A percentile compares a stretch with the other conserved stretches of the same genome.
Evolutionary conservation across 2,888 invertebrate genomes (phyloP).

Genomic region (Pyrrhosoma nymphula): DNA sequence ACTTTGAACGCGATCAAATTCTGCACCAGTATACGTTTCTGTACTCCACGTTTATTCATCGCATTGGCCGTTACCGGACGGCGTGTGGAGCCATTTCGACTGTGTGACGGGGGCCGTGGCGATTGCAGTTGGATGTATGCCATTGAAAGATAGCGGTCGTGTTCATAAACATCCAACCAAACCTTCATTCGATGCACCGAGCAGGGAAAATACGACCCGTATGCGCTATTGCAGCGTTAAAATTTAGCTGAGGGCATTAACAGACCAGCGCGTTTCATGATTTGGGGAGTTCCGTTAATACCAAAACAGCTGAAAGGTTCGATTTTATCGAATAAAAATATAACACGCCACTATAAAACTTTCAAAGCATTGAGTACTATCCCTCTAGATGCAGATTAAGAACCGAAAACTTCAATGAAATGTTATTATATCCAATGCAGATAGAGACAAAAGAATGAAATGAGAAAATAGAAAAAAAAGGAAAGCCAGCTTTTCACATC

Average conservation of each 20-base stretch:
- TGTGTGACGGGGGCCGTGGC: not conserved
- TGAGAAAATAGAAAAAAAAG: too few species aligned
- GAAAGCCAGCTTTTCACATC: too few species aligned
- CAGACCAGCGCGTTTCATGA: not conserved
- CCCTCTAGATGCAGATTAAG: too few species aligned
- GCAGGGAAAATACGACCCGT: not conserved
- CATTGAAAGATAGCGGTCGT: not conserved
- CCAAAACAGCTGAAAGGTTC: too few species aligned
- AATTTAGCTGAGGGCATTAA: not conserved
- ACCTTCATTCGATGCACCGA: not conserved
- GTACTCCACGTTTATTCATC: not conserved
- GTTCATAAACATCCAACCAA: not conserved
- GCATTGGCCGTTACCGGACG: not conserved
- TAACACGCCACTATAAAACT: too few species aligned
- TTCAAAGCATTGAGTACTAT: too few species aligned
- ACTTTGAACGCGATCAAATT: not conserved
- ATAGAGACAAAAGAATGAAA: too few species aligned
- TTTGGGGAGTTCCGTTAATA: not conserved
- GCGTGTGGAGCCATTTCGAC: not conserved
- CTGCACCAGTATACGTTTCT: not conserved
- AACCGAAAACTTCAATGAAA: too few species aligned
- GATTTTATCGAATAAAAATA: too few species aligned
- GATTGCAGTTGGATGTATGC: not conserved
- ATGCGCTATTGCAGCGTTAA: not conserved
- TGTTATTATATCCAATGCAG: too few species aligned